Conservation (phyloP, 2,797 vertebrate genomes). For the Macropus fuliginosus region DNA sequence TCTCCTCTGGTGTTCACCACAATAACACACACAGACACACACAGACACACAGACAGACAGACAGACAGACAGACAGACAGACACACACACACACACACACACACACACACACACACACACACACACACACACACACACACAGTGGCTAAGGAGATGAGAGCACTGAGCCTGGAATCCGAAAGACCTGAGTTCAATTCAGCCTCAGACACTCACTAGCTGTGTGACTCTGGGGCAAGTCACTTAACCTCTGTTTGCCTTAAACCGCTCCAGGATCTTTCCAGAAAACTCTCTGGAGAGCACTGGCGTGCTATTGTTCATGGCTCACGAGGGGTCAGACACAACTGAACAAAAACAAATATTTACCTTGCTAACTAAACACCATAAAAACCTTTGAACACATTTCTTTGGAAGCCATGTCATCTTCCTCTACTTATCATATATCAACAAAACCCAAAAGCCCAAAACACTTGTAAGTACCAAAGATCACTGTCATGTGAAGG, state of each 20-base stretch:
- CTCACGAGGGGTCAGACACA: not conserved
- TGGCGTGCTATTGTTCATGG: not conserved
- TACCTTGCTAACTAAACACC: not conserved
- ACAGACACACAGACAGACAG: too few species aligned
- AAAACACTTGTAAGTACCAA: slow-evolving; percentile 44
- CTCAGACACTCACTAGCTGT: not conserved
- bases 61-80: too few species aligned
- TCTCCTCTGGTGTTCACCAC: not conserved
- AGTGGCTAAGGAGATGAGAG: too few species aligned
- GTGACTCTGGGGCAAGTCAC: not conserved
- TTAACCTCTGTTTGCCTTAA: not conserved
- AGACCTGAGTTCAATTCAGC: not conserved
- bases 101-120: too few species aligned
- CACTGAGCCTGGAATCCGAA: not conserved
- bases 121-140: too few species aligned
- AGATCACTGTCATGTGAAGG: not conserved
- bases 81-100: too few species aligned
- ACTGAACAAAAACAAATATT: not conserved
- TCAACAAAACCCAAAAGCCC: not conserved
- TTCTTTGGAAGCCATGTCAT: not conserved
- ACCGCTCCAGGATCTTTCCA: not conserved
- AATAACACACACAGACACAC: too few species aligned
- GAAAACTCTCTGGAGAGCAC: not conserved
- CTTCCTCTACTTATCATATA: not conserved
- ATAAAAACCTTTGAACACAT: not conserved